phyloP scores from a whole-genome alignment of 2,888 invertebrate genomes.

The Phaonia tiefii region DNA sequence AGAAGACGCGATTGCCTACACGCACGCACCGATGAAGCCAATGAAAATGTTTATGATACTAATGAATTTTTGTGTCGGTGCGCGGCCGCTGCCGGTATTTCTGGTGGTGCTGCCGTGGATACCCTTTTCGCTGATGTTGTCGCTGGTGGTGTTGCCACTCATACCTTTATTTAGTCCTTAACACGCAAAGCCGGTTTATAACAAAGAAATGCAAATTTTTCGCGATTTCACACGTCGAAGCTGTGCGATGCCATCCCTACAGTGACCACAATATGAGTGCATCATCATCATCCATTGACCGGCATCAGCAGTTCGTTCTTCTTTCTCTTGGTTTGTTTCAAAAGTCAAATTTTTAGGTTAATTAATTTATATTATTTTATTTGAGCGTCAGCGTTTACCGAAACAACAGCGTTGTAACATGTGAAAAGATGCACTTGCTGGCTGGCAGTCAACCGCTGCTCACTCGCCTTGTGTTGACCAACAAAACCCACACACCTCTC shows the following conservation, averaged over 20 bases:
- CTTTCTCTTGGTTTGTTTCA: conserved; percentile 14
- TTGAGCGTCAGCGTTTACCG: conserved; percentile 72
- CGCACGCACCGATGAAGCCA: conserved; percentile 29
- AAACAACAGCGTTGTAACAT: conserved; percentile 29
- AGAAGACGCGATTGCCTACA: conserved; percentile 54
- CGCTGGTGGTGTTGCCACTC: conserved; percentile 43
- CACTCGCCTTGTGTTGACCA: neutral
- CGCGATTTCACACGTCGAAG: conserved; percentile 61
- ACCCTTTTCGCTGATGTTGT: conserved; percentile 7
- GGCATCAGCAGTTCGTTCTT: too few relatives aligned
- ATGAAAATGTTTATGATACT: conserved; percentile 63
- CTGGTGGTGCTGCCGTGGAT: conserved; percentile 31
- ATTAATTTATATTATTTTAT: conserved; percentile 80
- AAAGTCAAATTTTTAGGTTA: conserved; percentile 69
- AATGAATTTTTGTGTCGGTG: conserved; percentile 56
- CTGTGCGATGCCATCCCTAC: neutral
- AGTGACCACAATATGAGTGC: neutral
- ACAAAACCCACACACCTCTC: conserved; percentile 30
- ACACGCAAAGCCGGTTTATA: conserved; percentile 67
- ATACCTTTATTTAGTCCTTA: conserved; percentile 60
- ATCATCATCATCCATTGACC: too few relatives aligned
- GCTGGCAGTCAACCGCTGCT: neutral
- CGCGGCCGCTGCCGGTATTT: too few relatives aligned
- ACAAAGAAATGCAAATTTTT: conserved; percentile 67
- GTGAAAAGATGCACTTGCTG: conserved; percentile 57